Evolutionary conservation across 2,113 vertebrate genomes (phyloP), one percentile per base, ranked within the genome.

Genomic region (Silurus meridionalis): DNA sequence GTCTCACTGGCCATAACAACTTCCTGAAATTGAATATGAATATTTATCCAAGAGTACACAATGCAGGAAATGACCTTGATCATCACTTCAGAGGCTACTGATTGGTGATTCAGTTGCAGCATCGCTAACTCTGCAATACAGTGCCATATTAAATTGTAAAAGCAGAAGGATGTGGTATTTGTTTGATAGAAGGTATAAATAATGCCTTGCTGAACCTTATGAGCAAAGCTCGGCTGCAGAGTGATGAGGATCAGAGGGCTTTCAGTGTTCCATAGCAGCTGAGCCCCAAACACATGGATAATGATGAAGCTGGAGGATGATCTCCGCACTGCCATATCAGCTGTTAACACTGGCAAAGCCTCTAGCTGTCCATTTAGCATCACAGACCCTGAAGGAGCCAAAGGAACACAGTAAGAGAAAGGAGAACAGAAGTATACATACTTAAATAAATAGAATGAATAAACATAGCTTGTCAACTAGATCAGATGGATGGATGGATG

Each of bases 261-360:
- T 0, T 95, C 93, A 55, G 97, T 83, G 2, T 95, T 93, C 97
- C 97, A 98, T 6, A 97, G 94, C 15, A 98, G 4, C 67, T 93
- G 93, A 21, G 95, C 96, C 0, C 96, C 96, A 0, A 95, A 95
- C 0, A 94, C 86, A 89, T 93, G 95, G 63, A 98, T 92, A 25
- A 97, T 92, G 78, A 98, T 90, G 91, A 97, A 98, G 85, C 93
- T 87, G 1, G 96, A 97, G 13, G 97, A 97, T 1, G 93, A 95
- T 0, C 28, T 92, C 8, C 90, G 92, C 25, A 97, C 61, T 0
- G 89, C 91, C 90, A 98, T 90, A 85, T 93, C 95, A 0, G 94
- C 87, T 0, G 94, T 92, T 1, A 90, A 85, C 66, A 97, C 95
- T 1, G 97, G 97, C 87, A 98, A 81, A 0, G 6, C 6, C 84